Evolutionary conservation across 2,888 invertebrate genomes (phyloP).

Genomic region (Deroplatys truncata): DNA sequence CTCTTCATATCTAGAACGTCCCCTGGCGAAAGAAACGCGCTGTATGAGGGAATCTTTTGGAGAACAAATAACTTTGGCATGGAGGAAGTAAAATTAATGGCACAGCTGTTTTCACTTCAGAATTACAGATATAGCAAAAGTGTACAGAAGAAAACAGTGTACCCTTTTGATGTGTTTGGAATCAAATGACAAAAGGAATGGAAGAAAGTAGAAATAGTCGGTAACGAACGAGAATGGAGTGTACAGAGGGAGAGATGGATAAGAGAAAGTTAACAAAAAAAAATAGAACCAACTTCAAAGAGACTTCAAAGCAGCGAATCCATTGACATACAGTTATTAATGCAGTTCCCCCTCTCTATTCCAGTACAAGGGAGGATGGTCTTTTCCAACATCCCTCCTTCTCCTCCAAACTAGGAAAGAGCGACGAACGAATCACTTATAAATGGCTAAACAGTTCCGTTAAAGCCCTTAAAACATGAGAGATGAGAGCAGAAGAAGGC

Average conservation of each 20-base stretch:
- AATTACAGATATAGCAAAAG: no score
- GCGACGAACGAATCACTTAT: conserved; percentile 19
- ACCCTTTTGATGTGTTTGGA: no score
- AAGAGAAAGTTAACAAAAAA: not conserved
- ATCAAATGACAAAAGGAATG: no score
- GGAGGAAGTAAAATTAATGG: not conserved
- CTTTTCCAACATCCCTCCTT: not conserved
- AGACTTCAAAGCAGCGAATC: no score
- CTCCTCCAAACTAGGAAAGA: not conserved
- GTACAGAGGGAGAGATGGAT: not conserved
- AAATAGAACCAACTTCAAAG: no score
- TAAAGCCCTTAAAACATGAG: not conserved
- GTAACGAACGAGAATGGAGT: not conserved
- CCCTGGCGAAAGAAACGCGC: no score
- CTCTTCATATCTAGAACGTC: no score
- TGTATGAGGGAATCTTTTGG: not conserved
- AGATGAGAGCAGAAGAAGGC: no score
- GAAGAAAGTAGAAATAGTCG: no score
- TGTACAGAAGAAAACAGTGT: no score
- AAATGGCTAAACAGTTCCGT: conserved; percentile 9
- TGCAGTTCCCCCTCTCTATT: not conserved
- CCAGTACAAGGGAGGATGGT: not conserved
- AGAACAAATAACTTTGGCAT: conserved; percentile 1
- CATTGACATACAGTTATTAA: not conserved
- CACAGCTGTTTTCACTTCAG: no score